Base-by-base conservation (phyloP, 1,140 invertebrate species). In the Eueides isabella region DNA sequence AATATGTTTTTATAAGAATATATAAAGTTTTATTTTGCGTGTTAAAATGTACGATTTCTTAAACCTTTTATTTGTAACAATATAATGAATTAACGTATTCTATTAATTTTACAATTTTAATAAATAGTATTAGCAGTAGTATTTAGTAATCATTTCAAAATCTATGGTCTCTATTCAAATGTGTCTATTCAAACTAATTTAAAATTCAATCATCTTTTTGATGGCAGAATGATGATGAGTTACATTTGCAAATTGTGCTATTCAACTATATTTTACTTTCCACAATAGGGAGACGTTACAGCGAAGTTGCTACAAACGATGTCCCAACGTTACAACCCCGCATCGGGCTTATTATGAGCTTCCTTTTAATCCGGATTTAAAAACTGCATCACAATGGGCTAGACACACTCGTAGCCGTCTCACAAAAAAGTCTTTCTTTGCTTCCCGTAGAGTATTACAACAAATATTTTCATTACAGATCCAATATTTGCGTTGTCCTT, bases 391-490 rank as follows among this genome's bases (percentile, higher is more conserved):
- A 91, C 89, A 92, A 92, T 92, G 69, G 84, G 69, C 83, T 86
- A 85, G 81, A 80, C 85, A 84, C 83, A 84, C 85, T 81, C 84
- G 72, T 79, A 82, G 80, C 79, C 76, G 79, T 85, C 84, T 84
- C 79, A 81, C 72, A 86, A 87, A 90, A 55, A 84, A 82, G 72
- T 70, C 80, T 85, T 80, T 80, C 79, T 84, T 84, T 85, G 77
- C 79, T 83, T 80, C 78, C 81, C 80, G 74, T 81, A 74, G 80
- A 86, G 83, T 75, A 85, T 84, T 87, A 85, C 77, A 78, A 84
- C 88, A 90, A 90, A 92, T 92, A 88, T 91, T 92, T 90, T 90
- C 88, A 90, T 89, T 86, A 90, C 88, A 84, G 82, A 84, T 85
- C 86, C 85, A 90, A 90, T 90, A 89, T 92, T 91, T 90, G 84